Evolutionary conservation across 2,113 vertebrate species (phyloP), one percentile per base, ranked within the genome.

Genomic region (Collichthys lucidus): DNA sequence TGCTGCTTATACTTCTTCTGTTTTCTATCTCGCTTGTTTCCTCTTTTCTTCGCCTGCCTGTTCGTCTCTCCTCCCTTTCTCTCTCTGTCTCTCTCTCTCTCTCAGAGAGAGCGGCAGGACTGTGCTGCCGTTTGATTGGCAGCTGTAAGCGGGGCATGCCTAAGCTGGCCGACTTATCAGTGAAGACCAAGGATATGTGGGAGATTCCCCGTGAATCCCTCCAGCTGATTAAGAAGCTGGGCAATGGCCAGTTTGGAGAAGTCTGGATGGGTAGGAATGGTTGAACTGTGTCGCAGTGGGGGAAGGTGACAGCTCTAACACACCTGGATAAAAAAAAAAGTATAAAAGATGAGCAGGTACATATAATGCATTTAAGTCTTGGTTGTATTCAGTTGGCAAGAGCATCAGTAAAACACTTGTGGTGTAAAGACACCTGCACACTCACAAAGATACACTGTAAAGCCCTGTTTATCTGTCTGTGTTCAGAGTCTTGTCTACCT

Each of bases 181-280:
- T 98, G 95, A 98, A 98, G 96, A 97, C 97, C 94, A 98, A 97
- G 94, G 97, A 98, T 53, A 95, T 97, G 93, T 97, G 97, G 97
- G 97, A 98, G 95, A 98, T 98, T 92, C 96, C 97, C 44, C 94
- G 96, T 0, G 97, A 97, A 89, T 98, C 97, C 81, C 95, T 98
- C 74, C 96, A 97, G 94, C 96, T 97, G 85, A 96, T 97, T 95
- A 96, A 97, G 94, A 97, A 97, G 90, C 90, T 97, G 95, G 97
- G 96, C 83, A 97, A 97, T 31, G 97, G 97, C 91, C 97, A 98
- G 94, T 97, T 98, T 47, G 97, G 97, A 96, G 97, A 98, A 97
- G 97, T 97, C 87, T 97, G 97, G 97, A 98, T 97, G 96, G 97
- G 96, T 97, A 95, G 89, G 95, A 91, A 78, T 70, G 69, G 62